A percentile compares a stretch with the other conserved stretches of the same genome.
phyloP scores from a whole-genome alignment of 2,797 vertebrate genomes.

The Lindbergichthys nudifrons region DNA sequence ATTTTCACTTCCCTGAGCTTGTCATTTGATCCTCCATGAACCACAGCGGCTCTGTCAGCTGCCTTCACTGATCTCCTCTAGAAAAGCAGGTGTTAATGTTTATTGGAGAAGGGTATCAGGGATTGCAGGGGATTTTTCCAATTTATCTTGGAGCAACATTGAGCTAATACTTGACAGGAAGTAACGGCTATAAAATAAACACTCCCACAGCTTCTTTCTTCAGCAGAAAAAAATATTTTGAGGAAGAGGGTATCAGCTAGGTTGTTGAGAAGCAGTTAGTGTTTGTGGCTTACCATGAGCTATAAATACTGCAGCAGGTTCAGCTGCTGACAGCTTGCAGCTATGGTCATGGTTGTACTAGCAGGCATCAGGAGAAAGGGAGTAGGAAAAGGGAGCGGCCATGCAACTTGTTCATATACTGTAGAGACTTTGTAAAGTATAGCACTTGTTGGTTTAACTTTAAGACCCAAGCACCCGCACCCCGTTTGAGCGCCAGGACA shows the following conservation, averaged over 20 bases:
- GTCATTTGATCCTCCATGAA: conserved; percentile 14
- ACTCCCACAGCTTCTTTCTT: background rate
- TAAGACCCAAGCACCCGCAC: background rate
- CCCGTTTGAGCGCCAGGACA: background rate
- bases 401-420: background rate
- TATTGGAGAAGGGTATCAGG: background rate
- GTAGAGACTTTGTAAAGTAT: background rate
- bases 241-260: conserved; percentile 8
- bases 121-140: background rate
- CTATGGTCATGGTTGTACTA: background rate
- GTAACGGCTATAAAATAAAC: background rate
- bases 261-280: background rate
- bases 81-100: conserved; percentile 2
- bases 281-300: background rate
- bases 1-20: background rate
- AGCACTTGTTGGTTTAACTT: background rate
- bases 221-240: background rate
- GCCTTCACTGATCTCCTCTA: background rate
- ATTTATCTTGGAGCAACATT: background rate
- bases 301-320: conserved; percentile 25
- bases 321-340: background rate
- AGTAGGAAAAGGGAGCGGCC: background rate
- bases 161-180: background rate
- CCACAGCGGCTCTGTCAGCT: background rate
- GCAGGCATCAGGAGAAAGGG: background rate